phyloP scores from a whole-genome alignment of 2,113 vertebrate genomes.

The Polypterus bichir region DNA sequence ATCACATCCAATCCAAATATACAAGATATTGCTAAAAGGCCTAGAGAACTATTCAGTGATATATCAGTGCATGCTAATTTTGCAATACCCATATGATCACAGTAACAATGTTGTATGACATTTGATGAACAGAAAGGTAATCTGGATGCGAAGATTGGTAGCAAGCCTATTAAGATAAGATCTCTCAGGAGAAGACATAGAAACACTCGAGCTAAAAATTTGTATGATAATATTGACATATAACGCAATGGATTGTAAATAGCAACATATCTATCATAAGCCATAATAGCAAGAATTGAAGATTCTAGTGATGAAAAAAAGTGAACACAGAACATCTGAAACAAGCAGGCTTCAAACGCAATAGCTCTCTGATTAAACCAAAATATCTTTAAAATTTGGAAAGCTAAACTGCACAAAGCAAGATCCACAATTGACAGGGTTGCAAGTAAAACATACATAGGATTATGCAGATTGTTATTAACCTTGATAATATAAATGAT shows the following conservation, averaged over 20 bases:
- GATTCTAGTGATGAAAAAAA: constrained; percentile 40
- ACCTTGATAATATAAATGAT: neutral
- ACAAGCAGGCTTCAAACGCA: constrained; percentile 33
- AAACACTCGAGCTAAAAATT: constrained; percentile 24
- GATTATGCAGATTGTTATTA: neutral
- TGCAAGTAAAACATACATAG: neutral
- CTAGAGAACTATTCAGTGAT: constrained; percentile 21
- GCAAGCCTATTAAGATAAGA: neutral
- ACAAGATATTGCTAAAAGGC: constrained; percentile 26
- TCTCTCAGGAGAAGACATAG: constrained; percentile 23
- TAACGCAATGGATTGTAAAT: constrained; percentile 39
- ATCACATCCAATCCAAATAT: constrained; percentile 26
- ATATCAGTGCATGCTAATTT: constrained; percentile 25
- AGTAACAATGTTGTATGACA: constrained; percentile 27
- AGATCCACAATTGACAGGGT: neutral
- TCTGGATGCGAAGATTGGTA: neutral
- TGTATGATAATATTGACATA: constrained; percentile 27
- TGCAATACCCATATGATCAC: constrained; percentile 29
- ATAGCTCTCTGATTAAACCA: constrained; percentile 35
- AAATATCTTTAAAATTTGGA: constrained; percentile 17
- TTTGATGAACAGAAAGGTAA: constrained; percentile 12
- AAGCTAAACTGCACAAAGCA: neutral
- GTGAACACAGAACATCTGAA: constrained; percentile 48
- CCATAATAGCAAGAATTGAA: constrained; percentile 45
- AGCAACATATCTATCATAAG: constrained; percentile 41